These are phyloP conservation scores for Harpegnathos saltator DNA, from an alignment of 1,140 invertebrate species.

Conservation along the genomic window DNA sequence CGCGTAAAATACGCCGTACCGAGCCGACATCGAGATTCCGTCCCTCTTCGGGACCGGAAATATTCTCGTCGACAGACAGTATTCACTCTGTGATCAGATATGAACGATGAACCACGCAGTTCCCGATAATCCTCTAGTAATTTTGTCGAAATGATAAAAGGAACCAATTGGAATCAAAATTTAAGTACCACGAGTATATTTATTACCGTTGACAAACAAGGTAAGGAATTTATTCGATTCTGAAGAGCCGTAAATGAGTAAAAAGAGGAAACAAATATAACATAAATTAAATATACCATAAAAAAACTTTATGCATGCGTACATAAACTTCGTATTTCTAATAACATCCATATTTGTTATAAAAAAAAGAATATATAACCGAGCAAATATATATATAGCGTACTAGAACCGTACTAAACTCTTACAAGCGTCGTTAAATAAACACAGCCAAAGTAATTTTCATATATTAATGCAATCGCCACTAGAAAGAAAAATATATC, in stretches of 20 bases:
- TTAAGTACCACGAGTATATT: constrained; percentile 1
- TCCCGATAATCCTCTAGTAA: too few species aligned
- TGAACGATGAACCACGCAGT: too few species aligned
- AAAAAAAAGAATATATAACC: constrained; percentile 39
- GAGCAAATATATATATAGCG: constrained; percentile 13
- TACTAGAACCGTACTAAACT: constrained; percentile 27
- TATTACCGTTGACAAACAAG: not conserved
- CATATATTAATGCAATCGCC: not conserved
- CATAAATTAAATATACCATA: constrained; percentile 42
- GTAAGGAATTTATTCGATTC: constrained; percentile 35
- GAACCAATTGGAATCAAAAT: constrained; percentile 10
- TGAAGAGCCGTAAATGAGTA: constrained; percentile 25
- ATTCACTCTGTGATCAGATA: too few species aligned
- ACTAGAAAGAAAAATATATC: constrained; percentile 35
- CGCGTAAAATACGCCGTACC: too few species aligned
- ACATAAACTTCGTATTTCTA: constrained; percentile 29
- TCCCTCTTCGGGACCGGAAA: too few species aligned
- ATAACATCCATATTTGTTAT: constrained; percentile 24
- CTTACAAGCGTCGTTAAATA: constrained; percentile 9
- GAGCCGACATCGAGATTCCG: too few species aligned
- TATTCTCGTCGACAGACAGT: too few species aligned
- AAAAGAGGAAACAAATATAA: constrained; percentile 23
- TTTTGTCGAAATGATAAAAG: not conserved
- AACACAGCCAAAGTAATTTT: not conserved
- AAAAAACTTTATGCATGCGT: constrained; percentile 29